phyloP scores from a whole-genome alignment of 2,113 vertebrate species.

The Zingel zingel region DNA sequence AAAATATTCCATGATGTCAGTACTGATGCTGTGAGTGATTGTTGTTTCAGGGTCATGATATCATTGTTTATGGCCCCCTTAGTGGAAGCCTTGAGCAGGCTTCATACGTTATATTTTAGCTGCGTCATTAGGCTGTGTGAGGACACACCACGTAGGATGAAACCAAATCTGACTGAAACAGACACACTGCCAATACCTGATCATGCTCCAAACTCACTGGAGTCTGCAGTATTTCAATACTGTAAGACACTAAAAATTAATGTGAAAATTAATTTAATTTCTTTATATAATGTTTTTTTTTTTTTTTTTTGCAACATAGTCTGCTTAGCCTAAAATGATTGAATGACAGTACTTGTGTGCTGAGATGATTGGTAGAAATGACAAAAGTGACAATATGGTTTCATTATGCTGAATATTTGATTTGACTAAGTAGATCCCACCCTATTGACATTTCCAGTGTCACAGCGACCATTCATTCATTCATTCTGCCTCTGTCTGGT shows the following conservation, averaged over 20 bases:
- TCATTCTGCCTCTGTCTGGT: not conserved
- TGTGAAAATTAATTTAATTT: not conserved
- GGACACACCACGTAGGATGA: conserved; percentile 37
- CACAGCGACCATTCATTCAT: not conserved
- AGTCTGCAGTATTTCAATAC: conserved; percentile 6
- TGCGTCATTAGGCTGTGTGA: conserved; percentile 48
- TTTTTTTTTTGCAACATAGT: not conserved
- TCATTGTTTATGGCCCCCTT: conserved; percentile 68
- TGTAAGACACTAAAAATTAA: not conserved
- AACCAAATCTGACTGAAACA: conserved; percentile 46
- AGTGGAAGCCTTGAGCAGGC: conserved; percentile 57
- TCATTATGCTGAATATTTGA: not conserved
- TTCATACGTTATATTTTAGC: conserved; percentile 9
- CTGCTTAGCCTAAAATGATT: not conserved
- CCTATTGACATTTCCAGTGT: conserved; percentile 28
- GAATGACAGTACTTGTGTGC: not conserved
- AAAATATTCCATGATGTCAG: conserved; percentile 65
- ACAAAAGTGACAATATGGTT: not conserved
- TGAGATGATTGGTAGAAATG: not conserved
- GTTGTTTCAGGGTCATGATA: conserved; percentile 41
- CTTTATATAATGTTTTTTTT: not conserved
- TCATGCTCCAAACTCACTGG: conserved; percentile 13
- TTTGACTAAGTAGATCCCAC: not conserved
- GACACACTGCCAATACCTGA: not conserved
- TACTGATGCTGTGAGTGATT: conserved; percentile 15